Evolutionary conservation across 2,888 invertebrate species (phyloP).

Genomic region (Clistopyga incitator): DNA sequence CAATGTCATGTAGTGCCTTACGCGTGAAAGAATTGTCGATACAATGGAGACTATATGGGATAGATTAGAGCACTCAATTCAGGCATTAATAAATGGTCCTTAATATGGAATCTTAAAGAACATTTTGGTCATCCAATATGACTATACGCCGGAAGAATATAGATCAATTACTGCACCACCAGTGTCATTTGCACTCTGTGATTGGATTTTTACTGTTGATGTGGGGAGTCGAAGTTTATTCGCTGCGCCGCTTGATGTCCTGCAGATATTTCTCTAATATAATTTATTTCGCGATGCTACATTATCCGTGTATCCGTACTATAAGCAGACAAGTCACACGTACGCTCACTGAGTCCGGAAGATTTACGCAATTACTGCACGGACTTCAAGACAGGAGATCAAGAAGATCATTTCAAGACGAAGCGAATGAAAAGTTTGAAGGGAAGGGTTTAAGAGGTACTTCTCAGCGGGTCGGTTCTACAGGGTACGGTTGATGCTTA

Average conservation of each 20-base stretch:
- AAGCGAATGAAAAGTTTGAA: background rate
- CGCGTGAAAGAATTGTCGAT: too few species aligned
- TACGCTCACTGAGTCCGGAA: background rate
- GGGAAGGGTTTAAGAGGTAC: background rate
- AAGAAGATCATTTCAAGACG: too few species aligned
- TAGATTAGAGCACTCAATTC: too few species aligned
- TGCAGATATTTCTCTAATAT: background rate
- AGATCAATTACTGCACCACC: too few species aligned
- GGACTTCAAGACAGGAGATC: background rate
- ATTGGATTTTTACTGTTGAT: too few species aligned
- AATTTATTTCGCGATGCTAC: background rate
- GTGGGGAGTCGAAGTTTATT: background rate
- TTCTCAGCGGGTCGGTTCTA: background rate
- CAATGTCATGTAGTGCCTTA: too few species aligned
- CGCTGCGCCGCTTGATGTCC: background rate
- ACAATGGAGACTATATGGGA: too few species aligned
- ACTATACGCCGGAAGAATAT: too few species aligned
- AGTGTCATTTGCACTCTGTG: too few species aligned
- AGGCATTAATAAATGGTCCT: too few species aligned
- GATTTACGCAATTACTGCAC: background rate
- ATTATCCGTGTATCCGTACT: background rate
- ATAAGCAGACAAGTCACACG: background rate
- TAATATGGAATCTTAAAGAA: too few species aligned
- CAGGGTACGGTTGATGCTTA: constrained; percentile 5
- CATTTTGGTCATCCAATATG: too few species aligned